Evolutionary conservation across 2,113 vertebrate genomes (phyloP).

Genomic region (Aegotheles bennettii): DNA sequence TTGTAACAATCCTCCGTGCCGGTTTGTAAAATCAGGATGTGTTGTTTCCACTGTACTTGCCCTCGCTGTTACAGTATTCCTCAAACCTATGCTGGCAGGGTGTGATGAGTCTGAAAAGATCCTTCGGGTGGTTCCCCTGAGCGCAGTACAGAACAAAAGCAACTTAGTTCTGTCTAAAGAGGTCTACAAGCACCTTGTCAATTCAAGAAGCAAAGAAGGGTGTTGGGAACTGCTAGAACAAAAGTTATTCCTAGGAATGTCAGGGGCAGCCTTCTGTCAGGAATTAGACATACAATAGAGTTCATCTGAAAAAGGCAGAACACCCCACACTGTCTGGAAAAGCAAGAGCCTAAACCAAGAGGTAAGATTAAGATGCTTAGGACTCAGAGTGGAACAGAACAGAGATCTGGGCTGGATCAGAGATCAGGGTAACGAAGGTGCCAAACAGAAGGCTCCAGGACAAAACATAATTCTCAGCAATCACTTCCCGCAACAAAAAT

Average conservation of each 20-base stretch:
- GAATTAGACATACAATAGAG: background rate
- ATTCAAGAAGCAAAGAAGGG: background rate
- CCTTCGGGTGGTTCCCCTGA: background rate
- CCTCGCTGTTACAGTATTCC: background rate
- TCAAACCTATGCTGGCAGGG: background rate
- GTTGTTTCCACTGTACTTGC: background rate
- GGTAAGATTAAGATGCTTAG: background rate
- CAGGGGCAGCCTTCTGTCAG: background rate
- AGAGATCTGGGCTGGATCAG: background rate
- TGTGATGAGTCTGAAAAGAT: background rate
- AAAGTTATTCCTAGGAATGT: background rate
- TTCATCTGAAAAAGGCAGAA: background rate
- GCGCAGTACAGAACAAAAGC: background rate
- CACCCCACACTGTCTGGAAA: background rate
- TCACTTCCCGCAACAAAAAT: background rate
- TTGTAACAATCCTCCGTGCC: background rate
- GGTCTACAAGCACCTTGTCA: background rate
- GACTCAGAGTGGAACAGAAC: background rate
- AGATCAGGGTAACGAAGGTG: background rate
- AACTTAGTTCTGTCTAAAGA: background rate
- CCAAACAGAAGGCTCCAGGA: background rate
- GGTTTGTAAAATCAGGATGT: background rate
- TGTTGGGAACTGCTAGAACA: background rate
- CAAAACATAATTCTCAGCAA: background rate
- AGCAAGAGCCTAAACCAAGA: background rate